Evolutionary conservation across 2,797 vertebrate genomes (phyloP).

Genomic region (Epinephelus awoara): DNA sequence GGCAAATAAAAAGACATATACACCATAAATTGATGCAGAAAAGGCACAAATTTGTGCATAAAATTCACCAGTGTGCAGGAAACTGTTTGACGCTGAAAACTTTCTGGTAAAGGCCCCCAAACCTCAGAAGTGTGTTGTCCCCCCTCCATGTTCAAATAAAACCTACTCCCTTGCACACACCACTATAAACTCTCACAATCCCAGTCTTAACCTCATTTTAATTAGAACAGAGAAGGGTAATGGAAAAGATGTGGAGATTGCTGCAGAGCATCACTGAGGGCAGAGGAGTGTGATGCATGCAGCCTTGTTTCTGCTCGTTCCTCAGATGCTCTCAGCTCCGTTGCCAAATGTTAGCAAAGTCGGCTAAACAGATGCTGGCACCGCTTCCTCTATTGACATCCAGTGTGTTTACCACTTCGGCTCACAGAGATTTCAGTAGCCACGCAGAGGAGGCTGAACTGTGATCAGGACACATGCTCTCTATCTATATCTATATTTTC

Average conservation of each 20-base stretch:
- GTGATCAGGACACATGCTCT: background rate
- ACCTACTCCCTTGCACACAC: background rate
- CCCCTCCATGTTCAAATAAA: too few species aligned
- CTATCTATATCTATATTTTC: background rate
- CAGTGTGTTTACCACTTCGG: background rate
- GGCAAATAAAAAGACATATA: too few species aligned
- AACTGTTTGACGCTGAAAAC: too few species aligned
- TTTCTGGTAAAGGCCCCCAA: too few species aligned
- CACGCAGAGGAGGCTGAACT: slow-evolving; percentile 5
- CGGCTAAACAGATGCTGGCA: background rate
- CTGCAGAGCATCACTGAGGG: background rate
- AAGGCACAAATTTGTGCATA: too few species aligned
- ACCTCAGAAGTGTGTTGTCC: too few species aligned
- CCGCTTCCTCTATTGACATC: background rate
- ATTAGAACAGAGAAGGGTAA: background rate
- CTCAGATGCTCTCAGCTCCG: background rate
- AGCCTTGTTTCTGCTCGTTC: background rate
- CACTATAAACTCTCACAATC: background rate
- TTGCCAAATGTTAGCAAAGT: background rate
- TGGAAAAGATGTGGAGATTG: background rate
- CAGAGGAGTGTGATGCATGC: background rate
- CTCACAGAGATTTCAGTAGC: slow-evolving; percentile 6
- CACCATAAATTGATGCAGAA: too few species aligned
- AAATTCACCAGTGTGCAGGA: too few species aligned
- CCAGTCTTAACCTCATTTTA: background rate